Percentiles rank a stretch among this genome's conserved stretches.
Evolutionary conservation across 2,797 vertebrate genomes (phyloP).

Genomic region (Esox masquinongy): DNA sequence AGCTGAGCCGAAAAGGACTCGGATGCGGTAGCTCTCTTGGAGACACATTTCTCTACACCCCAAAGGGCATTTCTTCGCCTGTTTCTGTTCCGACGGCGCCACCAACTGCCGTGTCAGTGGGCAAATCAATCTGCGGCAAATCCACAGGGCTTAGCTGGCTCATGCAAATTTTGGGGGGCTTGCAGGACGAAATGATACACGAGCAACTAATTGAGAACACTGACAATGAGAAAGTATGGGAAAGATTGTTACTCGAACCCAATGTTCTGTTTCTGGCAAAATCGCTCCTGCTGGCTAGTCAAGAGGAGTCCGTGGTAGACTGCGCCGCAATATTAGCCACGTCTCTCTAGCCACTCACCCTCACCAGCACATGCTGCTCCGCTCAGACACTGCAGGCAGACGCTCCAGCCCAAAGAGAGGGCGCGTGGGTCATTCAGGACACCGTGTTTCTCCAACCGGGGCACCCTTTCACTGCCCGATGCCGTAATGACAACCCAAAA

Average conservation of each 20-base stretch:
- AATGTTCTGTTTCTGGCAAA: neutral
- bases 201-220: constrained; percentile 12
- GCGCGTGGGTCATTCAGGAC: no score
- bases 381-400: neutral
- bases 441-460: no score
- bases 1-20: neutral
- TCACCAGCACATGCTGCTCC: neutral
- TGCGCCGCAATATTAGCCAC: neutral
- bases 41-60: constrained; percentile 1
- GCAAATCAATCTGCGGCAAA: constrained; percentile 1
- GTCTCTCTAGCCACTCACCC: neutral
- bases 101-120: constrained; percentile 14
- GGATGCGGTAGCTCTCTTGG: neutral
- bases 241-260: neutral
- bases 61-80: neutral
- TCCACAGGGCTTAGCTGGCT: neutral
- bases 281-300: neutral
- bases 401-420: neutral
- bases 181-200: constrained; percentile 11
- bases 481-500: no score
- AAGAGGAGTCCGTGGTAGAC: neutral
- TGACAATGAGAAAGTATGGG: constrained; percentile 1
- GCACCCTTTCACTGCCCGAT: no score
- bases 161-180: constrained; percentile 1
- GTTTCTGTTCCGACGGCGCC: constrained; percentile 1